A percentile compares a stretch with the other conserved stretches of the same genome.
Evolutionary conservation across 2,888 invertebrate species (phyloP).

Genomic region (Sinelater perroti): DNA sequence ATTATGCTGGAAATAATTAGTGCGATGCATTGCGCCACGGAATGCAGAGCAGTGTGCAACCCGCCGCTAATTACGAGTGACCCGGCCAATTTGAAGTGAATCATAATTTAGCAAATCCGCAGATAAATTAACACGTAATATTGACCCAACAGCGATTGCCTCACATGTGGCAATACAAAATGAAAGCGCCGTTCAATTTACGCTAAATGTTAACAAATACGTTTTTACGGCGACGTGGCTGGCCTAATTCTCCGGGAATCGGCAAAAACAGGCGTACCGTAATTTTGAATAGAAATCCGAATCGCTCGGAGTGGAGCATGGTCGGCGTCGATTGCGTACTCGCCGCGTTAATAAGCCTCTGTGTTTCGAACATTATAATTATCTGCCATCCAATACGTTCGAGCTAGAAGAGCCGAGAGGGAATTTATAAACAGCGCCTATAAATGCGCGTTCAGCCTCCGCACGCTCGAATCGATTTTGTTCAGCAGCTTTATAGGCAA

Average conservation of each 20-base stretch:
- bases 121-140: constrained; percentile 35
- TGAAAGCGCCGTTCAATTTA: constrained; percentile 49
- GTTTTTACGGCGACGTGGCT: constrained; percentile 31
- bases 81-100: constrained; percentile 16
- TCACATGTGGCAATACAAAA: constrained; percentile 50
- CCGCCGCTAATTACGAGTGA: constrained; percentile 2
- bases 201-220: constrained; percentile 43
- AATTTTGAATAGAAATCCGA: neutral
- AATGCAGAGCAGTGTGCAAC: neutral
- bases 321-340: too few relatives aligned
- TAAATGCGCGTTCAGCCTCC: too few relatives aligned
- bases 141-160: constrained; percentile 35
- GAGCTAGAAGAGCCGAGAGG: too few relatives aligned
- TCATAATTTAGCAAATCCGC: constrained; percentile 23
- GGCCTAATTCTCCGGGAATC: constrained; percentile 23
- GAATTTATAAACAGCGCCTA: neutral
- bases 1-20: too few relatives aligned
- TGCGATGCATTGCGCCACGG: too few relatives aligned
- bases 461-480: too few relatives aligned
- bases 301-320: neutral
- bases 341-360: too few relatives aligned
- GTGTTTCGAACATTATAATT: too few relatives aligned
- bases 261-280: neutral
- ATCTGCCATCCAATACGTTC: too few relatives aligned
- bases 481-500: neutral